Evolutionary conservation across 2,113 vertebrate species (phyloP).

Genomic region (Blennius ocellaris): DNA sequence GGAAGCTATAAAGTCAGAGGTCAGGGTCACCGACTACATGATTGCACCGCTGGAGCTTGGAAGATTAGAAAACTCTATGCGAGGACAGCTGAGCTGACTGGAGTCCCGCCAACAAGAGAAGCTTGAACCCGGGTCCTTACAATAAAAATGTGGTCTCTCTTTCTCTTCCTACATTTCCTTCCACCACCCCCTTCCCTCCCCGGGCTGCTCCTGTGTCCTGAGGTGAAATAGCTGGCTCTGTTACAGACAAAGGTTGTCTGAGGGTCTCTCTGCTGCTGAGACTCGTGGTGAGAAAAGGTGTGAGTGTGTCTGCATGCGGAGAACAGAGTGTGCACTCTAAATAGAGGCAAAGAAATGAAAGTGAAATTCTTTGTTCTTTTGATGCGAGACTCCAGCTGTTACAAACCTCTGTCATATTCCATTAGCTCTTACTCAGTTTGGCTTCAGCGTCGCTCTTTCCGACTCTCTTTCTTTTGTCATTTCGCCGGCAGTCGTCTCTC

Average conservation of each 20-base stretch:
- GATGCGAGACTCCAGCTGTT: constrained; percentile 58
- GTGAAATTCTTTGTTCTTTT: constrained; percentile 70
- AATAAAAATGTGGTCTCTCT: constrained; percentile 35
- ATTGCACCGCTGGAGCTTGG: neutral
- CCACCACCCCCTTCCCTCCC: neutral
- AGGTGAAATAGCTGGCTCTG: constrained; percentile 29
- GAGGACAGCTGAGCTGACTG: constrained; percentile 13
- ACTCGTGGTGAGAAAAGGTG: constrained; percentile 29
- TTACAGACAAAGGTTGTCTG: constrained; percentile 43
- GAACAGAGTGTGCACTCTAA: constrained; percentile 60
- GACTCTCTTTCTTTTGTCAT: neutral
- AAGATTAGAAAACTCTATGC: constrained; percentile 1
- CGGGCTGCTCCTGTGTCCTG: constrained; percentile 1
- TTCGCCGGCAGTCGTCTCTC: neutral
- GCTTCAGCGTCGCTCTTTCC: constrained; percentile 11
- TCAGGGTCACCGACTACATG: constrained; percentile 6
- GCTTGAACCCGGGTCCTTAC: constrained; percentile 34
- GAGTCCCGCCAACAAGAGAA: constrained; percentile 15
- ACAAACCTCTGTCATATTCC: constrained; percentile 61
- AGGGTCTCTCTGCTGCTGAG: constrained; percentile 52
- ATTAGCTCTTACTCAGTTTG: constrained; percentile 43
- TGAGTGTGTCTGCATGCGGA: constrained; percentile 39
- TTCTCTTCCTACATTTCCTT: neutral
- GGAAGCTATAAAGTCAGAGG: constrained; percentile 15
- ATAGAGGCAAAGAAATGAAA: constrained; percentile 52